These are phyloP conservation scores for Rambutsinella grinnellia DNA, from an alignment of 2,888 invertebrate species.

Conservation along the genomic window DNA sequence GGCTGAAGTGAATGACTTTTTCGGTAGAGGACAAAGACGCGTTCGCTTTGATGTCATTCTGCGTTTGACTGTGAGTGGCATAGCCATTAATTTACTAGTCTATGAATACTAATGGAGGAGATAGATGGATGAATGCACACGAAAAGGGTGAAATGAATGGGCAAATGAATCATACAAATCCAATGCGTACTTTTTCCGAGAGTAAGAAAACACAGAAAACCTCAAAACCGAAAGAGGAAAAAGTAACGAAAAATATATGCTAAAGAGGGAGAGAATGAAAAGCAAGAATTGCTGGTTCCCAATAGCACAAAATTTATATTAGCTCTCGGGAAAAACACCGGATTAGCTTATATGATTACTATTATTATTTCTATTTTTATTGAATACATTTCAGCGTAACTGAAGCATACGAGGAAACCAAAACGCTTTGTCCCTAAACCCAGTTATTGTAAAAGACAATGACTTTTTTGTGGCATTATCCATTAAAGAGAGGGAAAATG, in stretches of 20 bases:
- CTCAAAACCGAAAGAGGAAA: slow-evolving; percentile 16
- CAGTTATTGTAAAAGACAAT: slow-evolving; percentile 51
- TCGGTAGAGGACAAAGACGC: slow-evolving; percentile 56
- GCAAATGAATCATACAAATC: slow-evolving; percentile 46
- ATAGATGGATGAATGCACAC: slow-evolving; percentile 54
- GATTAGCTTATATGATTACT: slow-evolving; percentile 32
- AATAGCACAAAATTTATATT: slow-evolving; percentile 42
- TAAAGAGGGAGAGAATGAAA: slow-evolving; percentile 25
- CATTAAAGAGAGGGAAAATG: slow-evolving; percentile 49
- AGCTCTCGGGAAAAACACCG: slow-evolving; percentile 41
- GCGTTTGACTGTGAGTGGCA: slow-evolving; percentile 58
- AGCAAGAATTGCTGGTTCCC: slow-evolving; percentile 38
- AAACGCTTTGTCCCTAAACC: neutral
- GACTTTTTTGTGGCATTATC: slow-evolving; percentile 43
- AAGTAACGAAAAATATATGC: slow-evolving; percentile 8
- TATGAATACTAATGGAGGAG: slow-evolving; percentile 57
- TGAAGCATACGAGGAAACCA: neutral
- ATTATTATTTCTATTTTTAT: neutral
- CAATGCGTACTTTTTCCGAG: slow-evolving; percentile 52
- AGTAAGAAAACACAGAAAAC: slow-evolving; percentile 17
- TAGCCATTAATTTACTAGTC: slow-evolving; percentile 58
- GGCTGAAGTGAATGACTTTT: slow-evolving; percentile 57
- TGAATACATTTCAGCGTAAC: neutral
- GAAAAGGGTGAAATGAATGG: slow-evolving; percentile 55
- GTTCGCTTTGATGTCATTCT: slow-evolving; percentile 57